phyloP scores from a whole-genome alignment of 1,140 invertebrate genomes.

The Stegodyphus dumicola region DNA sequence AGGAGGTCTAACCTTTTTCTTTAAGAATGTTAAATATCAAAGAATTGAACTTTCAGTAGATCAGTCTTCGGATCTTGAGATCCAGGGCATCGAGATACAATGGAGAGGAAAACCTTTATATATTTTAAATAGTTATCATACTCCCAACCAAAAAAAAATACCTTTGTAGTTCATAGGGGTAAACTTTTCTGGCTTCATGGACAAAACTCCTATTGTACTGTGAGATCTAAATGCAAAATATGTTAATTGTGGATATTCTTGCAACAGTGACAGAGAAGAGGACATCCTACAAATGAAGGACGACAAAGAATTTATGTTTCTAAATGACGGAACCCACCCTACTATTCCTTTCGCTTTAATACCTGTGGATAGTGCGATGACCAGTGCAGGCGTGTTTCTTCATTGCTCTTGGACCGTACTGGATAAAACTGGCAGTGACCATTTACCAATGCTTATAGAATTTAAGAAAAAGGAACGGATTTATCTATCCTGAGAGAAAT shows the following conservation, averaged over 20 bases:
- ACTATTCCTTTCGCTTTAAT: neutral
- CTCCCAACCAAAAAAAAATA: neutral
- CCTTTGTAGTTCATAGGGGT: neutral
- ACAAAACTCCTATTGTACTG: neutral
- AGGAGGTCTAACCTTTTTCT: neutral
- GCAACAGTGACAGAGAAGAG: neutral
- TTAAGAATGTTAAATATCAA: constrained; percentile 5
- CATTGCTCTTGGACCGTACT: neutral
- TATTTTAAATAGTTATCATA: neutral
- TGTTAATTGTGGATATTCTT: neutral
- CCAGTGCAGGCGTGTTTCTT: neutral
- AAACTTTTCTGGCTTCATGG: neutral
- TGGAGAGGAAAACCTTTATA: neutral
- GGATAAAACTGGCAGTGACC: neutral
- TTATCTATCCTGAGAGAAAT: neutral
- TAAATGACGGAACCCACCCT: neutral
- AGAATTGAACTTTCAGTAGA: neutral
- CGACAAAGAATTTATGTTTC: neutral
- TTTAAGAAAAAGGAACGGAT: neutral
- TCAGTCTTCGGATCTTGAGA: neutral
- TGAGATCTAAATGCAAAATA: constrained; percentile 1
- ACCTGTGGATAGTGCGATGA: constrained; percentile 1
- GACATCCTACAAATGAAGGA: neutral
- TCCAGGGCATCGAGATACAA: neutral
- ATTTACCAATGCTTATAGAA: neutral